These are phyloP conservation scores for Chelmon rostratus DNA, from an alignment of 2,797 vertebrate genomes.

Conservation along the genomic window DNA sequence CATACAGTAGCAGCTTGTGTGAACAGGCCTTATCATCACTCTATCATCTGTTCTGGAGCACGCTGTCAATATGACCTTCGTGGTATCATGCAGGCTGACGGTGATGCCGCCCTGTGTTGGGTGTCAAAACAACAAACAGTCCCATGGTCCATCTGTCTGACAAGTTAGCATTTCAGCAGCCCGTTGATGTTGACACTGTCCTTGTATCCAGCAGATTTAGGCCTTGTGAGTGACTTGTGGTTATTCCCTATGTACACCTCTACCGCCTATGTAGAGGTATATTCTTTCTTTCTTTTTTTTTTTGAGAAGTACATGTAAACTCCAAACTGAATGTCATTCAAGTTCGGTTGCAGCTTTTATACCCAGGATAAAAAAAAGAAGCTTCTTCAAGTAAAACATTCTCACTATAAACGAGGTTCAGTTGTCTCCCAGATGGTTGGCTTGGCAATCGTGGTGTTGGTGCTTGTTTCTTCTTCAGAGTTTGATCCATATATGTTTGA, in stretches of 20 bases:
- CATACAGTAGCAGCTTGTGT: constrained; percentile 59
- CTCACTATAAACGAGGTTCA: background rate
- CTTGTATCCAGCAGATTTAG: constrained; percentile 16
- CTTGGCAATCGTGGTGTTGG: rapidly evolving
- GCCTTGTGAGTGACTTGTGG: constrained; percentile 17
- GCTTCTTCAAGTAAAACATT: background rate
- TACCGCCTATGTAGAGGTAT: too few species aligned
- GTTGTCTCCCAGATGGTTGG: background rate
- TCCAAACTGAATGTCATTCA: background rate
- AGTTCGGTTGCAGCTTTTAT: background rate
- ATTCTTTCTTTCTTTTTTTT: too few species aligned
- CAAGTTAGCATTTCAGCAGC: constrained; percentile 38
- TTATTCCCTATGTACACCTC: constrained; percentile 1
- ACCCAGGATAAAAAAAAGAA: background rate
- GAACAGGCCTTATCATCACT: constrained; percentile 53
- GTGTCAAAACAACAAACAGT: constrained; percentile 56
- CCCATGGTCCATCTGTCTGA: constrained; percentile 68
- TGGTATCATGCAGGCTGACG: constrained; percentile 39
- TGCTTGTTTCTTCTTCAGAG: background rate
- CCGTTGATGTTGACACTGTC: constrained; percentile 20
- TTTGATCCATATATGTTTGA: background rate
- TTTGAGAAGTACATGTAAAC: background rate
- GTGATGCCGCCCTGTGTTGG: constrained; percentile 40
- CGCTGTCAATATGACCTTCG: constrained; percentile 63
- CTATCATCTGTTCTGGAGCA: constrained; percentile 66